These are phyloP conservation scores for Philonicus albiceps DNA, from an alignment of 2,888 invertebrate genomes.

Conservation along the genomic window DNA sequence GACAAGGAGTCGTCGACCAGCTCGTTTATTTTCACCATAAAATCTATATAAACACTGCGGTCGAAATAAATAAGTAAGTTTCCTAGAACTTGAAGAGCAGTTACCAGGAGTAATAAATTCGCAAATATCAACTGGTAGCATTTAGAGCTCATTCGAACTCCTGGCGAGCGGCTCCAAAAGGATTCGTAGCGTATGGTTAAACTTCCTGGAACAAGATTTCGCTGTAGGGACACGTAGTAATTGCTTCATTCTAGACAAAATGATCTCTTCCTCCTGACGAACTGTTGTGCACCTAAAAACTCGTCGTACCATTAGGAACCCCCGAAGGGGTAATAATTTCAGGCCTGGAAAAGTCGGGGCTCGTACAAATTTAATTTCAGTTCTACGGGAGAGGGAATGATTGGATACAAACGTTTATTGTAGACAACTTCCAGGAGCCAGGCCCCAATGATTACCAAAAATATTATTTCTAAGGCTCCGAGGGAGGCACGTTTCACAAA, in stretches of 20 bases:
- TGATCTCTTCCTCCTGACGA: background rate
- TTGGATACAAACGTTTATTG: slow-evolving; percentile 11
- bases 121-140: background rate
- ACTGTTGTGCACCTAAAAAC: background rate
- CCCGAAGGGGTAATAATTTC: slow-evolving; percentile 1
- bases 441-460: slow-evolving; percentile 2
- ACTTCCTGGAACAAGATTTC: background rate
- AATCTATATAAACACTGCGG: background rate
- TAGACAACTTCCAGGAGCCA: background rate
- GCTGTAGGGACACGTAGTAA: background rate
- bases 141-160: background rate
- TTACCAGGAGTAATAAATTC: background rate
- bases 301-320: background rate
- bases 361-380: slow-evolving; percentile 11
- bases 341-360: background rate
- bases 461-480: slow-evolving; percentile 13
- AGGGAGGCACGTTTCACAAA: slow-evolving; percentile 14
- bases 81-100: background rate
- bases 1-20: background rate
- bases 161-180: background rate
- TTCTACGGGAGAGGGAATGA: background rate
- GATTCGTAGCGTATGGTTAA: background rate
- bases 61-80: background rate
- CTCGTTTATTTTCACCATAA: background rate
- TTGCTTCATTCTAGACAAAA: background rate